Conservation (phyloP, 2,888 invertebrate genomes). For the Pseudolycoriella hygida region DNA sequence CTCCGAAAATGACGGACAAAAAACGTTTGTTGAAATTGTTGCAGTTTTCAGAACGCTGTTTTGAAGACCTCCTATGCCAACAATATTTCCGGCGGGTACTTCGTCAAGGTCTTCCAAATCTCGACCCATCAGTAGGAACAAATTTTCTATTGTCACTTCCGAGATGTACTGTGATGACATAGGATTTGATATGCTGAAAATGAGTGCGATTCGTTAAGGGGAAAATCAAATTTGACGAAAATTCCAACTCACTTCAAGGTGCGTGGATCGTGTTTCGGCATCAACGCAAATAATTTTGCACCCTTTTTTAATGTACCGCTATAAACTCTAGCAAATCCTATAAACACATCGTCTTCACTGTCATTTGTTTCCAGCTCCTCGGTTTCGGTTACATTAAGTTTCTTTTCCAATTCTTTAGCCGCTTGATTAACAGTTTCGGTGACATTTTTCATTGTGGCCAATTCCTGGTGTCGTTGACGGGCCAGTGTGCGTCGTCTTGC, state of each 20-base stretch:
- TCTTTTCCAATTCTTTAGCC: slow-evolving; percentile 7
- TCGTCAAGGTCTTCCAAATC: slow-evolving; percentile 65
- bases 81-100: slow-evolving; percentile 77
- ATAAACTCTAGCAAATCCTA: slow-evolving; percentile 87
- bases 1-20: slow-evolving; percentile 78
- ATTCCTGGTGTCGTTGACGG: slow-evolving; percentile 31
- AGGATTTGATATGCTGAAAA: slow-evolving; percentile 9
- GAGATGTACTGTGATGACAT: slow-evolving; percentile 23
- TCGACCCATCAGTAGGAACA: slow-evolving; percentile 86
- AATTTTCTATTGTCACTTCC: slow-evolving; percentile 39
- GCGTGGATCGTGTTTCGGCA: slow-evolving; percentile 75
- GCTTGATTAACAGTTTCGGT: not conserved
- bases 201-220: not conserved
- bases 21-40: slow-evolving; percentile 63
- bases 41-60: slow-evolving; percentile 75
- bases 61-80: slow-evolving; percentile 71
- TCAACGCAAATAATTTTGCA: slow-evolving; percentile 62
- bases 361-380: slow-evolving; percentile 16
- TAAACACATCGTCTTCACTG: slow-evolving; percentile 40
- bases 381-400: not conserved
- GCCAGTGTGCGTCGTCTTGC: slow-evolving; percentile 46
- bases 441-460: not conserved
- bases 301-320: slow-evolving; percentile 68
- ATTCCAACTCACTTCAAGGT: slow-evolving; percentile 13
- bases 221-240: not conserved